Base-by-base conservation (phyloP, 2,113 vertebrate species). In the Petaurus breviceps region DNA sequence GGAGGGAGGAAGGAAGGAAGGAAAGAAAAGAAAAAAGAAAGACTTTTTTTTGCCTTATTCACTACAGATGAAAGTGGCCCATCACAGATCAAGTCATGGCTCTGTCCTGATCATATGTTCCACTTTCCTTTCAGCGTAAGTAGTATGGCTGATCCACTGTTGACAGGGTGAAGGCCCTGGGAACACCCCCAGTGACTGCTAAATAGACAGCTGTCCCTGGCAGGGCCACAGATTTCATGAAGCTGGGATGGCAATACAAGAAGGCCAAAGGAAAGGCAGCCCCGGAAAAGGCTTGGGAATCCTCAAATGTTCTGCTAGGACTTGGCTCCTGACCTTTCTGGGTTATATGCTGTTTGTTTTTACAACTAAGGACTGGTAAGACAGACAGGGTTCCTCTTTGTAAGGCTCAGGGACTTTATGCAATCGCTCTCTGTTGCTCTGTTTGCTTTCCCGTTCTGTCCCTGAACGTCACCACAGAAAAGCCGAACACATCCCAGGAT, bases 301-400 rank as follows among this genome's bases (percentile, higher is more conserved):
- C 43, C 68, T 84, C 16, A 84, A 8, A 84, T 6, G 26, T 84
- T 92, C 92, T 91, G 53, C 61, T 91, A 77, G 9, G 9, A 94
- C 51, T 91, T 94, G 89, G 23, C 89, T 84, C 37, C 68, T 84
- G 68, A 84, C 68, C n/a, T 43, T 94, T 68, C 37, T 54, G 28
- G 55, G 51, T 8, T 92, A 91, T 91, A n/a, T 22, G 23, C 37
- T 95, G 51, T 95, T 96, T 95, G 47, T 90, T 97, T 96, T 90
- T 92, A 93, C 26, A 94, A 89, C 0, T 84, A 90, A 93, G 26
- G 49, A 50, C 53, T 54, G 31, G 94, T 90, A 57, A 97, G 95
- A 92, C 16, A 90, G 84, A 91, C 28, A 93, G 14, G 54, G 68
- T 47, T 92, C 92, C 91, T 49, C 68, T 95, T 90, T 68, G 90